A percentile compares a stretch with the other conserved stretches of the same genome.
Conservation (phyloP, 2,113 vertebrate genomes). For the Salvator merianae region DNA sequence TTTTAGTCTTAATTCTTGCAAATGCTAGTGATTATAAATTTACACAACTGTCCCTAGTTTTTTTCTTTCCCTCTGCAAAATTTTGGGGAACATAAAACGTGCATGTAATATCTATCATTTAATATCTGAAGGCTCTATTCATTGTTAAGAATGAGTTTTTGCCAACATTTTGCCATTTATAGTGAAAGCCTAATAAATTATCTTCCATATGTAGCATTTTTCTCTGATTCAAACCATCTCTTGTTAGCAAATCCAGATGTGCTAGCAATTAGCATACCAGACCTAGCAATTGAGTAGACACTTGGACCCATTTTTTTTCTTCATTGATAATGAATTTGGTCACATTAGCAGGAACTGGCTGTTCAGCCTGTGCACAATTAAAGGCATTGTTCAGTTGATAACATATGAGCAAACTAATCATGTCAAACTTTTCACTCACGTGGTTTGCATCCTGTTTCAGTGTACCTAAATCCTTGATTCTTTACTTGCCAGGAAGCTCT, state of each 20-base stretch:
- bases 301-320: slow-evolving; percentile 27
- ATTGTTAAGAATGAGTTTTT: slow-evolving; percentile 15
- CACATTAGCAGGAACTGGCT: slow-evolving; percentile 16
- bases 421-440: background rate
- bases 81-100: too few species aligned
- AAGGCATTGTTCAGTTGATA: slow-evolving; percentile 12
- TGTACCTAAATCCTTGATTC: slow-evolving; percentile 15
- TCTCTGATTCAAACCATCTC: slow-evolving; percentile 43
- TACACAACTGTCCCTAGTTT: background rate
- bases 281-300: slow-evolving; percentile 24
- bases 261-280: slow-evolving; percentile 32
- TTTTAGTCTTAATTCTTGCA: too few species aligned
- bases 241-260: slow-evolving; percentile 46
- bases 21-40: background rate
- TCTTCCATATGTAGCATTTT: slow-evolving; percentile 32
- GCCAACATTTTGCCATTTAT: slow-evolving; percentile 11
- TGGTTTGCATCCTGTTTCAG: slow-evolving; percentile 8
- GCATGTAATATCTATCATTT: background rate
- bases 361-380: slow-evolving; percentile 25
- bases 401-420: background rate
- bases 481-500: background rate
- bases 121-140: background rate
- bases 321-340: slow-evolving; percentile 44
- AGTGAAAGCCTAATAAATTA: slow-evolving; percentile 32
- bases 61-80: too few species aligned